Evolutionary conservation across 2,113 vertebrate genomes (phyloP).

Genomic region (Corythornis cristatus): DNA sequence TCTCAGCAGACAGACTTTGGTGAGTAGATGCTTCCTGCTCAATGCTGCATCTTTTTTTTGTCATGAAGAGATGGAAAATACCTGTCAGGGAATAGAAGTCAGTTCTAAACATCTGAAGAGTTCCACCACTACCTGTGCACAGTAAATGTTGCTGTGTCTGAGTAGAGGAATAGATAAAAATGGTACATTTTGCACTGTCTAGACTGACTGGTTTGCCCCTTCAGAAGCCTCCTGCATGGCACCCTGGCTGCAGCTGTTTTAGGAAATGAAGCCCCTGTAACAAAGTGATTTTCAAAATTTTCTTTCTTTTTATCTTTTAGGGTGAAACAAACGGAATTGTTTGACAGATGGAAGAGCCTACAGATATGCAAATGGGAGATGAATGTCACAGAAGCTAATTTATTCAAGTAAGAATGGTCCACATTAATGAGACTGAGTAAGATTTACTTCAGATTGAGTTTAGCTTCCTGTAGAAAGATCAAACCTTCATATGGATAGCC

Average conservation of each 20-base stretch:
- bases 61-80: neutral
- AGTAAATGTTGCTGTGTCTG: neutral
- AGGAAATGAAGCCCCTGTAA: neutral
- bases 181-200: neutral
- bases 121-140: neutral
- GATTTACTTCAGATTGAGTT: neutral
- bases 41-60: neutral
- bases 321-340: constrained; percentile 96
- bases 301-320: constrained; percentile 68
- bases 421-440: neutral
- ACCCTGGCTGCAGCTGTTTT: neutral
- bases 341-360: constrained; percentile 94
- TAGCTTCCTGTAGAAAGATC: neutral
- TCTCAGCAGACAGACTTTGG: neutral
- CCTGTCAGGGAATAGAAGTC: neutral
- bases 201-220: neutral
- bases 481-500: neutral
- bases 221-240: neutral
- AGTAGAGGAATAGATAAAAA: neutral
- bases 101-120: neutral
- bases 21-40: neutral
- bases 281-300: neutral
- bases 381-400: constrained; percentile 88
- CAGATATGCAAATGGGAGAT: constrained; percentile 95
- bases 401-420: constrained; percentile 86